phyloP scores from a whole-genome alignment of 1,140 invertebrate genomes.

The Parapsyche elsis region DNA sequence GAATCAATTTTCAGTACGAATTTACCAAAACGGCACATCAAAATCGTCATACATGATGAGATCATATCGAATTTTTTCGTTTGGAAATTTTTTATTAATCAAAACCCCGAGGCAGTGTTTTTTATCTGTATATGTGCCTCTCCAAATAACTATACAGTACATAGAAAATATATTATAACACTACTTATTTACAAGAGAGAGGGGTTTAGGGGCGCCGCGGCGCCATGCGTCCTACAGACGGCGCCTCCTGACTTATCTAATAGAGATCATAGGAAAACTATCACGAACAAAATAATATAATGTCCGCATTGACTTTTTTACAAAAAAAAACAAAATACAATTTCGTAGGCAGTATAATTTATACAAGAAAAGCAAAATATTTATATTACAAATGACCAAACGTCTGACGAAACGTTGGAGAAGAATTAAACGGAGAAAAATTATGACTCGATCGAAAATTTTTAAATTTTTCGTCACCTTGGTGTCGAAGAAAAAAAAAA shows the following conservation, averaged over 20 bases:
- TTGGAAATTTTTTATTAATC: no score
- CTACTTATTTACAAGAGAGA: constrained; percentile 44
- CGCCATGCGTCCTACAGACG: constrained; percentile 42
- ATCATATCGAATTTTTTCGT: not conserved
- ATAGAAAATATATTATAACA: not conserved
- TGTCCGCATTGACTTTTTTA: constrained; percentile 37
- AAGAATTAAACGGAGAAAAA: not conserved
- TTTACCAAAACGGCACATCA: no score
- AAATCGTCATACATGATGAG: not conserved
- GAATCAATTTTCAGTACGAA: no score
- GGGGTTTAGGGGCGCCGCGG: constrained; percentile 29
- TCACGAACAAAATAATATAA: constrained; percentile 34
- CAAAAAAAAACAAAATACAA: constrained; percentile 31
- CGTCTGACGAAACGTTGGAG: not conserved
- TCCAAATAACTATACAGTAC: constrained; percentile 15
- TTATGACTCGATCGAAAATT: not conserved
- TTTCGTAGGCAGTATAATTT: constrained; percentile 26
- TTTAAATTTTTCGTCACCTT: no score
- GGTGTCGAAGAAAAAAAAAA: no score
- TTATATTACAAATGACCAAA: constrained; percentile 4
- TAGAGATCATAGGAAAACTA: constrained; percentile 56
- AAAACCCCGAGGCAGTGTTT: no score
- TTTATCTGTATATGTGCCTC: not conserved
- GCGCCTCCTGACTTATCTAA: constrained; percentile 47
- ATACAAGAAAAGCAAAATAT: not conserved